phyloP scores from a whole-genome alignment of 2,113 vertebrate species.

The Excalfactoria chinensis region DNA sequence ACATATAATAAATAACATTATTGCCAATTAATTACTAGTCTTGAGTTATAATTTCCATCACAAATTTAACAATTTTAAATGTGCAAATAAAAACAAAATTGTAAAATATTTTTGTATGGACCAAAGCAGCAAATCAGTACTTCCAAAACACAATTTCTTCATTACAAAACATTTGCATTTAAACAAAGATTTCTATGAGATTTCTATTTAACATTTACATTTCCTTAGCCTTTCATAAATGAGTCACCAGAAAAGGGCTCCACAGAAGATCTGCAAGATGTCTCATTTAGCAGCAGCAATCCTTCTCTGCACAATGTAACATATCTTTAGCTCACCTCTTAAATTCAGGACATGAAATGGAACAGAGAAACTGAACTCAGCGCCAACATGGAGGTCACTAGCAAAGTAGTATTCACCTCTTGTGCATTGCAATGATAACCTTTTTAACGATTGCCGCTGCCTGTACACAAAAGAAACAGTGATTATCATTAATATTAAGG shows the following conservation, averaged over 20 bases:
- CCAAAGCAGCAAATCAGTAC: neutral
- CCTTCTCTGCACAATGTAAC: neutral
- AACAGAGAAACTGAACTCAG: neutral
- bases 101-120: neutral
- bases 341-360: neutral
- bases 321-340: neutral
- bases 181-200: neutral
- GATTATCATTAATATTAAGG: neutral
- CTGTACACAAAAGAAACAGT: neutral
- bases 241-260: neutral
- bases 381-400: neutral
- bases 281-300: neutral
- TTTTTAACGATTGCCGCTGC: neutral
- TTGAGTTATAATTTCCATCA: neutral
- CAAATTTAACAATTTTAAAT: neutral
- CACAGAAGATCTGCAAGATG: neutral
- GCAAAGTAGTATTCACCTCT: neutral
- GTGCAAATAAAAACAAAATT: neutral
- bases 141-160: neutral
- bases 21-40: neutral
- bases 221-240: neutral
- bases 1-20: neutral
- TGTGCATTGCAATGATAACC: accelerated
- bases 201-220: neutral
- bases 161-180: neutral